Conservation (phyloP, 2,797 vertebrate genomes). For the Carcharodon carcharias region DNA sequence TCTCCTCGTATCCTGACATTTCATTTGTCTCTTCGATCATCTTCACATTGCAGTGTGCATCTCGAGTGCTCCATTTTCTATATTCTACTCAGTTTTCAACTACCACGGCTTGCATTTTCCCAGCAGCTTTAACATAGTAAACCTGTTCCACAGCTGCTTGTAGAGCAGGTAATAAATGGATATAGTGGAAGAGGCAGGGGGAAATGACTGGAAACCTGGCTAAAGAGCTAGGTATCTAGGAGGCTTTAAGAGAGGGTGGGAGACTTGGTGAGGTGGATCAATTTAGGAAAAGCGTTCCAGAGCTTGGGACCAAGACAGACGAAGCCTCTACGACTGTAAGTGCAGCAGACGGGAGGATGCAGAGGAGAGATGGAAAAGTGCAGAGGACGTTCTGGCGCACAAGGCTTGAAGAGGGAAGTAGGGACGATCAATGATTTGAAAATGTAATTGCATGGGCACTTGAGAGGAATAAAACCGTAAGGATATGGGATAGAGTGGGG, state of each 20-base stretch:
- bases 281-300: not conserved
- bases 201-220: not conserved
- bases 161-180: not conserved
- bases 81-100: not conserved
- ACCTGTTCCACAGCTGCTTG: not conserved
- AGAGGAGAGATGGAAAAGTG: not conserved
- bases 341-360: not conserved
- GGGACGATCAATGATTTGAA: too few relatives aligned
- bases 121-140: not conserved
- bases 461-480: too few relatives aligned
- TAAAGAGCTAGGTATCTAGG: not conserved
- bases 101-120: not conserved
- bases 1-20: not conserved
- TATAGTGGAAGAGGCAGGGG: not conserved
- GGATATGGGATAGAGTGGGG: too few relatives aligned
- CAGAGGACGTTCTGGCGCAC: not conserved
- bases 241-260: not conserved
- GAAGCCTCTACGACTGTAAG: not conserved
- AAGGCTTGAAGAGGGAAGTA: not conserved
- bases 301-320: not conserved
- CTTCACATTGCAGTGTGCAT: not conserved
- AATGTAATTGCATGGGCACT: too few relatives aligned
- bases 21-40: not conserved
- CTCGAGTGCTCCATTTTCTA: not conserved
- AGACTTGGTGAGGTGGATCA: not conserved